Conservation (phyloP, 2,797 vertebrate species). For the Sciaenops ocellatus region DNA sequence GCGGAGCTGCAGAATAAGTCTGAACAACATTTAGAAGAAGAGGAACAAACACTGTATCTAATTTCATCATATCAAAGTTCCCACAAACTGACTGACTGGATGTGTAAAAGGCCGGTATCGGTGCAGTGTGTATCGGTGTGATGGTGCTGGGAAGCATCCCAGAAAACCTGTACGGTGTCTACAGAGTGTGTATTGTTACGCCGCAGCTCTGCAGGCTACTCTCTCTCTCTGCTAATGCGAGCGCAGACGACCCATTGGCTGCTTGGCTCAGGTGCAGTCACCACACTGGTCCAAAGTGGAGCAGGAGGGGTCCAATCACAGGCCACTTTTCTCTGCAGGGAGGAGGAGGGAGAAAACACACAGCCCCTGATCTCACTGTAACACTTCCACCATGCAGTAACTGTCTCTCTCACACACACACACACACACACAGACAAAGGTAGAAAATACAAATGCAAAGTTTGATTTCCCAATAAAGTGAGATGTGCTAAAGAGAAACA, state of each 20-base stretch:
- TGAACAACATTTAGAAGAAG: neutral
- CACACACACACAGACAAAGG: constrained; percentile 1
- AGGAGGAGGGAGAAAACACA: constrained; percentile 20
- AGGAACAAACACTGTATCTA: neutral
- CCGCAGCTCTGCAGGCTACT: constrained; percentile 36
- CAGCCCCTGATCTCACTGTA: constrained; percentile 22
- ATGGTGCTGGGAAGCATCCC: constrained; percentile 15
- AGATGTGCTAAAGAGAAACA: constrained; percentile 2
- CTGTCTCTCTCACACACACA: neutral
- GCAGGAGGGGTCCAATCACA: constrained; percentile 63
- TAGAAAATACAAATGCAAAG: neutral
- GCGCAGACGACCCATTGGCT: constrained; percentile 55
- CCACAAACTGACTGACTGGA: neutral
- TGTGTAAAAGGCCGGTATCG: constrained; percentile 28
- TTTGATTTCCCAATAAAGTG: constrained; percentile 1
- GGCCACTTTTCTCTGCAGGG: constrained; percentile 5
- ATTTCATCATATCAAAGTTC: neutral
- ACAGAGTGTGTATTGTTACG: constrained; percentile 40
- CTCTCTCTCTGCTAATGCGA: constrained; percentile 2
- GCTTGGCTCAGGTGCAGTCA: constrained; percentile 64
- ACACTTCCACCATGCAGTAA: constrained; percentile 8
- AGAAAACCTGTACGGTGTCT: constrained; percentile 29
- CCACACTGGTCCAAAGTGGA: constrained; percentile 50
- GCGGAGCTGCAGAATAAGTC: neutral
- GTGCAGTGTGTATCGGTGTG: constrained; percentile 13